Percentiles rank a stretch among this genome's conserved stretches.
phyloP scores from a whole-genome alignment of 2,888 invertebrate genomes.

The Apantesis nais region DNA sequence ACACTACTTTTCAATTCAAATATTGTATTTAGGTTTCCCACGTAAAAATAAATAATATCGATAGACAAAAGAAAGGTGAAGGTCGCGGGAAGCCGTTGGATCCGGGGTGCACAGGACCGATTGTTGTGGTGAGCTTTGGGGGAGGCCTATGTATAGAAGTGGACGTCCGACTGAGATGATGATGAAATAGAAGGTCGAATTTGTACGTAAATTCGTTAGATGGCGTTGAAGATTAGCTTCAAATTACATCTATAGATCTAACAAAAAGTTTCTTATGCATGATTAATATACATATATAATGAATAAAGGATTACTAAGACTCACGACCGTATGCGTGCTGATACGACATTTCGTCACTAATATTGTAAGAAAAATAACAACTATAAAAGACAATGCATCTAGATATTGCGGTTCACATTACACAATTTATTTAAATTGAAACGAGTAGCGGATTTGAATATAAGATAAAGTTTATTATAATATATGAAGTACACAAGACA shows the following conservation, averaged over 20 bases:
- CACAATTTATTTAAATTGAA: background rate
- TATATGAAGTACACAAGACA: background rate
- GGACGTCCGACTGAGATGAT: too few relatives aligned
- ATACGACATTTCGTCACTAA: background rate
- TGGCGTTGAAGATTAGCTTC: background rate
- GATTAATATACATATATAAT: too few relatives aligned
- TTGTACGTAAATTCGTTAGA: too few relatives aligned
- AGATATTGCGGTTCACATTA: background rate
- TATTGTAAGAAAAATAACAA: background rate
- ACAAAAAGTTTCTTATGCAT: background rate
- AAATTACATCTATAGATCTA: background rate
- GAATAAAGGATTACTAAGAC: background rate
- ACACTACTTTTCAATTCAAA: too few relatives aligned
- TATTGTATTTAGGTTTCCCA: too few relatives aligned
- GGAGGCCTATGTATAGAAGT: too few relatives aligned
- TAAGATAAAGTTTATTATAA: background rate
- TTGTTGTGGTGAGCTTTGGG: too few relatives aligned
- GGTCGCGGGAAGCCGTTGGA: too few relatives aligned
- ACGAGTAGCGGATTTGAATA: background rate
- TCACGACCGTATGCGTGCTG: background rate
- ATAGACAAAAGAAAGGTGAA: too few relatives aligned
- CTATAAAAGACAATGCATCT: background rate
- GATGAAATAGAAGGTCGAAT: too few relatives aligned
- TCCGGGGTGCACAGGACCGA: too few relatives aligned
- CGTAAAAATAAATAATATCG: too few relatives aligned